phyloP scores from a whole-genome alignment of 2,113 vertebrate genomes.

The Saguinus imperator region DNA sequence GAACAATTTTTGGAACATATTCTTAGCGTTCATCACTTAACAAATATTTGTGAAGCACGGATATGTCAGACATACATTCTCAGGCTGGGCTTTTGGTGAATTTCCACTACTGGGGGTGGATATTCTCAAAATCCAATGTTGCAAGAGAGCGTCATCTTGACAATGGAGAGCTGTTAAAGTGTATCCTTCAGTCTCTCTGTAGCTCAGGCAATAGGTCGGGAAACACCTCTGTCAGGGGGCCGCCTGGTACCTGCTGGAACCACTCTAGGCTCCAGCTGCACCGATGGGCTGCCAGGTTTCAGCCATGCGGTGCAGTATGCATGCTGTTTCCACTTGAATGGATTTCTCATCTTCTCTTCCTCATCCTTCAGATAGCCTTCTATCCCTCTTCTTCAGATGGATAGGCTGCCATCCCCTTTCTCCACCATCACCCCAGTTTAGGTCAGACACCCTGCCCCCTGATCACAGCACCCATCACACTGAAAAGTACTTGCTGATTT shows the following conservation, averaged over 20 bases:
- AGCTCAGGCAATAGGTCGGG: background rate
- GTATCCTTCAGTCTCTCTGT: background rate
- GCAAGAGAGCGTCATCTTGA: background rate
- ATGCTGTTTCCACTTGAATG: background rate
- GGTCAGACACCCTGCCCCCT: background rate
- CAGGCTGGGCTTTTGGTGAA: background rate
- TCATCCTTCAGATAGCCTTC: background rate
- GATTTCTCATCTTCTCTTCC: background rate
- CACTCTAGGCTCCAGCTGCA: fast-evolving
- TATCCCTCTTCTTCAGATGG: background rate
- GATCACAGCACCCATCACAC: no score
- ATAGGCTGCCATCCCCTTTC: background rate
- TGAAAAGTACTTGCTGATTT: background rate
- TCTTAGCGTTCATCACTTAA: background rate
- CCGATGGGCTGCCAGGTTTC: background rate
- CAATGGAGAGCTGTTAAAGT: background rate
- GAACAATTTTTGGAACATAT: background rate
- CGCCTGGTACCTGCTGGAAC: background rate
- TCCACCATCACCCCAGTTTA: background rate
- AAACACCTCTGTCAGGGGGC: background rate
- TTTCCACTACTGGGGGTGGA: background rate
- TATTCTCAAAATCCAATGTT: background rate
- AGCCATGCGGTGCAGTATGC: no score
- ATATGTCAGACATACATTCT: background rate
- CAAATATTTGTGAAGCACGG: background rate